Evolutionary conservation across 1,140 invertebrate genomes (phyloP), one percentile per base, ranked within the genome.

Genomic region (Papilio machaon): DNA sequence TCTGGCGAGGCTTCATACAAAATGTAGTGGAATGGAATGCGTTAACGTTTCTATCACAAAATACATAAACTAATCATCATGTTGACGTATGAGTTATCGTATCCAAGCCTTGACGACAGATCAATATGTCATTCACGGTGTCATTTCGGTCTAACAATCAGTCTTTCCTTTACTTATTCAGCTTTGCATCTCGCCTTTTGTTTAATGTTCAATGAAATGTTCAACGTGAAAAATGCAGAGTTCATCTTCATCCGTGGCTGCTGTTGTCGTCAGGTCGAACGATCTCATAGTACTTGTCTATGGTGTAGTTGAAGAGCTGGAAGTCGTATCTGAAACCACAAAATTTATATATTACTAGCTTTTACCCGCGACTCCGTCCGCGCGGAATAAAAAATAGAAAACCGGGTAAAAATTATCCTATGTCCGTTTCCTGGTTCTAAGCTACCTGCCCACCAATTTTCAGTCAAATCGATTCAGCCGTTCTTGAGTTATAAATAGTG

Each of bases 291-390:
- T 97, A 98, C 81, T 96, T 96, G 64, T 96, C 95, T 77, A 97
- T 95, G 78, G 97, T 97, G 86, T 98, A 98, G 88, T 97, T 97
- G 93, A 98, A 98, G 49, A 98, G 94, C 90, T 97, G 96, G 93
- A 98, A 98, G 92, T 98, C 98, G 86, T 97, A 96, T 91, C 97
- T 98, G 92, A 54, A 96, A 95, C 82, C 81, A 46, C 83, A 58
- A 38, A 38, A n/a, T n/a, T n/a, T n/a, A n/a, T n/a, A n/a, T n/a
- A n/a, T n/a, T n/a, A n/a, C n/a, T n/a, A n/a, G n/a, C n/a, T n/a
- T n/a, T n/a, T n/a, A n/a, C n/a, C n/a, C n/a, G n/a, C n/a, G n/a
- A n/a, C n/a, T n/a, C n/a, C n/a, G n/a, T n/a, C n/a, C n/a, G n/a
- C n/a, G n/a, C n/a, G n/a, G n/a, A n/a, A n/a, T n/a, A n/a, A n/a